phyloP scores from a whole-genome alignment of 2,888 invertebrate genomes.

The Liposcelis brunnea region DNA sequence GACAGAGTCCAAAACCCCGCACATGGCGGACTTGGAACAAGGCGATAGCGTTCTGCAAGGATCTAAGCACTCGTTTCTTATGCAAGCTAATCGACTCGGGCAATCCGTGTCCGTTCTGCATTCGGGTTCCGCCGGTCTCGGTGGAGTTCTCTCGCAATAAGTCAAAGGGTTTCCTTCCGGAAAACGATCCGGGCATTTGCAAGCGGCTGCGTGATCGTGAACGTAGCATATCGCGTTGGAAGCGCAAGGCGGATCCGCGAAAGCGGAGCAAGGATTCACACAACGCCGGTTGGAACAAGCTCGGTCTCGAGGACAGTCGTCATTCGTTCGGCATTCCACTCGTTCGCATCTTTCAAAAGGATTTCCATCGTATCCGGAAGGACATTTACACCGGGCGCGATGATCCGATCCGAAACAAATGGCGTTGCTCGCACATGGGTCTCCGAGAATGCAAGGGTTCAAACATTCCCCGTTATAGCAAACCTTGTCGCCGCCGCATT shows the following conservation, averaged over 20 bases:
- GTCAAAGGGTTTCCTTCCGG: constrained; percentile 66
- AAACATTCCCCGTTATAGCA: constrained; percentile 71
- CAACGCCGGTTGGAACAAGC: constrained; percentile 57
- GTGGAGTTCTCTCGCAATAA: constrained; percentile 44
- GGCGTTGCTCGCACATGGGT: constrained; percentile 70
- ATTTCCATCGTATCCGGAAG: constrained; percentile 58
- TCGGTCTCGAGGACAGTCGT: constrained; percentile 59
- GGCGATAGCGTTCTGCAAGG: constrained; percentile 62
- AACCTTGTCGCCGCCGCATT: constrained; percentile 61
- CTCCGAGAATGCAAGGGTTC: constrained; percentile 59
- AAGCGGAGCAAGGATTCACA: constrained; percentile 54
- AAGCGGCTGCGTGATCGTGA: constrained; percentile 61
- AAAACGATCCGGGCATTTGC: constrained; percentile 62
- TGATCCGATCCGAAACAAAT: constrained; percentile 69
- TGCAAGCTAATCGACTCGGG: constrained; percentile 62
- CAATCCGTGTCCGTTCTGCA: constrained; percentile 66
- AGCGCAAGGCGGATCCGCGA: constrained; percentile 55
- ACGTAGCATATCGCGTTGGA: constrained; percentile 66
- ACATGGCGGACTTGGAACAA: constrained; percentile 54
- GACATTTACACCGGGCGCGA: constrained; percentile 63
- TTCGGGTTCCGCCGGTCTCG: constrained; percentile 39
- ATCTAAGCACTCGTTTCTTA: constrained; percentile 57
- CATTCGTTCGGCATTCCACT: constrained; percentile 59
- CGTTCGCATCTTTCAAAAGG: constrained; percentile 60
- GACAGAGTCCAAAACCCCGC: constrained; percentile 66